Percentiles rank a stretch among this genome's conserved stretches.
These are phyloP conservation scores for Steatocranus sp. DNA, from an alignment of 2,797 vertebrate species.

Conservation along the genomic window DNA sequence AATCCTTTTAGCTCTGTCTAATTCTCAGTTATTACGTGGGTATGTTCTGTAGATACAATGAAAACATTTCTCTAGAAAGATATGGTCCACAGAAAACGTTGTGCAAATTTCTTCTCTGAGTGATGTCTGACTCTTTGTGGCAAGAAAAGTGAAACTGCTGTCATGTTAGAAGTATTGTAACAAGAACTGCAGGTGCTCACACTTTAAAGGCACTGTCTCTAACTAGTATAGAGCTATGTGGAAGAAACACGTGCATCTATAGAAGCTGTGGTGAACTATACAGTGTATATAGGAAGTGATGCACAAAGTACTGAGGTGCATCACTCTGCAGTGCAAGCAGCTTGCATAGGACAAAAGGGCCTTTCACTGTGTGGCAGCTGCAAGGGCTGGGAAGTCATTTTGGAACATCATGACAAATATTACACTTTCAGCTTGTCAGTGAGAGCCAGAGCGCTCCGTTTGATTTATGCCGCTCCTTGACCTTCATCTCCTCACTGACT, in stretches of 20 bases:
- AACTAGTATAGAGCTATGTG: neutral
- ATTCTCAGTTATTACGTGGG: neutral
- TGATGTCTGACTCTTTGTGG: neutral
- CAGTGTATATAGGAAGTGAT: conserved; percentile 10
- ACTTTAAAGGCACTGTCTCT: neutral
- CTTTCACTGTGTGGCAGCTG: conserved; percentile 69
- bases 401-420: conserved; percentile 76
- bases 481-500: conserved; percentile 24
- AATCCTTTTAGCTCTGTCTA: neutral
- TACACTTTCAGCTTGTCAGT: conserved; percentile 59
- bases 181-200: neutral
- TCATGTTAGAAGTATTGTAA: neutral
- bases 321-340: conserved; percentile 36
- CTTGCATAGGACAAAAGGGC: conserved; percentile 65
- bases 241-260: conserved; percentile 7
- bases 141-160: neutral
- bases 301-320: conserved; percentile 36
- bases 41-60: neutral
- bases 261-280: conserved; percentile 2
- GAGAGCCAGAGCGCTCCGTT: conserved; percentile 27
- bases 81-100: neutral
- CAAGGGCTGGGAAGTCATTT: conserved; percentile 58
- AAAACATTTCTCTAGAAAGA: neutral
- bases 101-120: neutral
- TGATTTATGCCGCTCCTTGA: conserved; percentile 52